Evolutionary conservation across 2,888 invertebrate species (phyloP), one percentile per base, ranked within the genome.

Genomic region (Troides oblongomaculatus): DNA sequence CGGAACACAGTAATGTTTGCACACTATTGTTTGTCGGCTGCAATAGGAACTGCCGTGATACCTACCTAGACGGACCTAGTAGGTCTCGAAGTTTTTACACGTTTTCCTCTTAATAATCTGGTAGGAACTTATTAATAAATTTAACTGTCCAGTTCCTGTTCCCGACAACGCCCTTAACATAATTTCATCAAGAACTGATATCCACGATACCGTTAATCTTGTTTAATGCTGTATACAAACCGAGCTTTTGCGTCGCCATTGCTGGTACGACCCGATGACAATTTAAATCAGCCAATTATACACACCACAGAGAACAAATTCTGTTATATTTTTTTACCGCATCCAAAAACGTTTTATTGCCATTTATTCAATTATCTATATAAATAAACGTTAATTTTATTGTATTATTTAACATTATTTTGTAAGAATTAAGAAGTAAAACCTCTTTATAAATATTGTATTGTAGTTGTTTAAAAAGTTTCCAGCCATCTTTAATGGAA

Each of bases 141-240:
- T 66, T 66, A 58, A 66, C 56, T 60, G 60, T 46, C 25, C 53
- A 39, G 60, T 36, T 66, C 36, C 61, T 64, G 18, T 70, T 50
- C 23, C 62, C 46, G 23, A 58, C 62, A 18, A 14, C 64, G 64
- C 62, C 21, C 62, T 66, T 59, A 66, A 63, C 66, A 63, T 70
- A 66, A 66, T 69, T 60, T 62, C 60, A 59, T 63, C 53, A 66
- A 60, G 70, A 66, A 66, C 58, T 62, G 39, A 59, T 66, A 25
- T 46, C n/a, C 62, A 8, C 7, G 57, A 50, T 65, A 57, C 69
- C 36, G 21, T 65, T 50, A 59, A 59, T 66, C 46, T 56, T 65
- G 46, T 62, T 58, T 53, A 58, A 57, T 62, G 58, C 59, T 30
- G 58, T 18, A 53, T 59, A 53, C 62, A 57, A 23, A 7, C 18